These are phyloP conservation scores for Sialis fuliginosa DNA, from an alignment of 2,888 invertebrate species.

Conservation along the genomic window DNA sequence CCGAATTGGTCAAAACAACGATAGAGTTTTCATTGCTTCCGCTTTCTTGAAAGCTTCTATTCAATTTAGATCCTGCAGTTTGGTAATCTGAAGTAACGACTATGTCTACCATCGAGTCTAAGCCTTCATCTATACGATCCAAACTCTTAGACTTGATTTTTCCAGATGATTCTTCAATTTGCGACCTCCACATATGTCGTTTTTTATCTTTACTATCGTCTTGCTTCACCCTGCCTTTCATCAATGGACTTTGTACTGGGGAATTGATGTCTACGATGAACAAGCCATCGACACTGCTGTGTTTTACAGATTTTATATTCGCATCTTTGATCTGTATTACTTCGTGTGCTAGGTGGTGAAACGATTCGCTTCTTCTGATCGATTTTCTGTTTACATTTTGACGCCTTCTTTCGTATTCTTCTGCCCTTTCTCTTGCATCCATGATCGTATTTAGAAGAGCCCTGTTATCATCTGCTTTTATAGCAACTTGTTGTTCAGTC, in stretches of 20 bases:
- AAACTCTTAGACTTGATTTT: constrained; percentile 44
- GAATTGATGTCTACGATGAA: constrained; percentile 17
- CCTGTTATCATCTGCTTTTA: constrained; percentile 23
- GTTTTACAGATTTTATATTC: constrained; percentile 20
- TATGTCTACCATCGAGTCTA: constrained; percentile 54
- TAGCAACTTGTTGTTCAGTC: constrained; percentile 1
- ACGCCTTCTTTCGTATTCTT: constrained; percentile 17
- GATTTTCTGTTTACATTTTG: constrained; percentile 8
- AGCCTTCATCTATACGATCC: constrained; percentile 54
- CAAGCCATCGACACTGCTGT: constrained; percentile 36
- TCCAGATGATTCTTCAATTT: constrained; percentile 9
- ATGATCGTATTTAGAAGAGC: constrained; percentile 37
- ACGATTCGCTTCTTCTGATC: constrained; percentile 31
- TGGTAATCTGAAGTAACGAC: constrained; percentile 36
- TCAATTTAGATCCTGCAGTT: not conserved
- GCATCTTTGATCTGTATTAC: constrained; percentile 17
- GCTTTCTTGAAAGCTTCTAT: not conserved
- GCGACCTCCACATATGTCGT: not conserved
- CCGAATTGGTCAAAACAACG: not conserved
- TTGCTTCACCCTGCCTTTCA: not conserved
- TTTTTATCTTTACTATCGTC: not conserved
- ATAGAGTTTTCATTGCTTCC: not conserved
- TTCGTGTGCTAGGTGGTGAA: constrained; percentile 18
- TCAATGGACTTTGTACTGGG: not conserved
- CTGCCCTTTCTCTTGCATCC: constrained; percentile 30